Percentiles rank a stretch among this genome's conserved stretches.
These are phyloP conservation scores for Disparrhopalites patrizii DNA, from an alignment of 2,888 invertebrate genomes.

Conservation along the genomic window DNA sequence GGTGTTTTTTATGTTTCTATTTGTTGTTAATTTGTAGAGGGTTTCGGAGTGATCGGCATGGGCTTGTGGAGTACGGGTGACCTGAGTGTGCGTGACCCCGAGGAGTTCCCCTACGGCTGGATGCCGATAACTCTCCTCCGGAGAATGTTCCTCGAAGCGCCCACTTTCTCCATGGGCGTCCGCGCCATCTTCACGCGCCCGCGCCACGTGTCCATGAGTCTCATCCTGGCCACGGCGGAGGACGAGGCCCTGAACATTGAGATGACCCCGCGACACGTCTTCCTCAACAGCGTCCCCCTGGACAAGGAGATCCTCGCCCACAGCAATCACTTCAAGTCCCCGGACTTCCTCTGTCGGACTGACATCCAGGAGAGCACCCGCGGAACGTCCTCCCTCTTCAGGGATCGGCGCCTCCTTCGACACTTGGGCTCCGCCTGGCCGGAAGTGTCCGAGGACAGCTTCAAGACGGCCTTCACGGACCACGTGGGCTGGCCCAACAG, in stretches of 20 bases:
- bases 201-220: slow-evolving; percentile 30
- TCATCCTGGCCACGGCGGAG: slow-evolving; percentile 35
- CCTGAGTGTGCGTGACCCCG: background rate
- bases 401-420: slow-evolving; percentile 35
- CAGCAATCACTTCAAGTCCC: slow-evolving; percentile 40
- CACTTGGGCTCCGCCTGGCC: slow-evolving; percentile 28
- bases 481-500: slow-evolving; percentile 37
- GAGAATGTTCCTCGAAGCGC: slow-evolving; percentile 38
- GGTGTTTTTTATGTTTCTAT: background rate
- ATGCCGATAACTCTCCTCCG: slow-evolving; percentile 30
- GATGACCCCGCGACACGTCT: slow-evolving; percentile 28
- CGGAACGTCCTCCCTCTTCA: slow-evolving; percentile 31
- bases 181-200: slow-evolving; percentile 30
- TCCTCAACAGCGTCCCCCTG: slow-evolving; percentile 29
- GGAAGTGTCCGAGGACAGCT: slow-evolving; percentile 30
- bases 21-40: slow-evolving; percentile 23
- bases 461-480: slow-evolving; percentile 36
- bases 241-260: slow-evolving; percentile 40
- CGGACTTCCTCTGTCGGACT: slow-evolving; percentile 21
- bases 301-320: slow-evolving; percentile 32
- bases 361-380: slow-evolving; percentile 29
- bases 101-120: slow-evolving; percentile 31
- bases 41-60: slow-evolving; percentile 35
- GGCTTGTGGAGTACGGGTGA: slow-evolving; percentile 34
- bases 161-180: slow-evolving; percentile 36